Evolutionary conservation across 2,888 invertebrate species (phyloP), one percentile per base, ranked within the genome.

Genomic region (Himalopsyche tibetana): DNA sequence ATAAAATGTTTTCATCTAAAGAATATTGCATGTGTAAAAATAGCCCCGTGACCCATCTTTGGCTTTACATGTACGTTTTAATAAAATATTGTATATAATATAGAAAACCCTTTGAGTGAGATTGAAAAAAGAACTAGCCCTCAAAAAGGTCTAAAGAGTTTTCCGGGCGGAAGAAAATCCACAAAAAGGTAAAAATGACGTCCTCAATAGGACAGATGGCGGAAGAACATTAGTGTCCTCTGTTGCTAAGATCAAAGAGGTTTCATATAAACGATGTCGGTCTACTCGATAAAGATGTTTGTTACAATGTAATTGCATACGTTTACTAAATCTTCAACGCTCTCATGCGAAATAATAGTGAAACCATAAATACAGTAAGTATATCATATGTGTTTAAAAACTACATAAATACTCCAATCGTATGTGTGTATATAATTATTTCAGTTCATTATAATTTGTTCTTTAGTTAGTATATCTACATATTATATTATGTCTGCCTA

Each of bases 121-220:
- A 63, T 63, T n/a, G 63, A 63, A 63, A 63, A 63, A 63, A 63
- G 63, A 63, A n/a, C 63, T 19, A 63, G 63, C 63, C 63, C 19
- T 63, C 63, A 63, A 63, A 63, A 63, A 63, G 63, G 63, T 63
- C 63, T 19, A 19, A 63, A 63, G 63, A 63, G 63, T 63, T 63
- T 19, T 63, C 63, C 63, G 63, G 63, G 63, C 63, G 63, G 63
- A 63, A 63, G 63, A 63, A 63, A 63, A 63, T 63, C 63, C 63
- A 63, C 63, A 63, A 63, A 63, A 63, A 63, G 63, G 63, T 63
- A 63, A 63, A 63, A 63, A 63, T 63, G 63, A 63, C 63, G 63
- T 63, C 63, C 63, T 63, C 63, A 63, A 63, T 63, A 63, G 63
- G 63, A 63, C 63, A 63, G 63, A 63, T 63, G 63, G 63, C 63